These are phyloP conservation scores for Pogonomyrmex barbatus DNA, from an alignment of 1,140 invertebrate species.

Conservation along the genomic window DNA sequence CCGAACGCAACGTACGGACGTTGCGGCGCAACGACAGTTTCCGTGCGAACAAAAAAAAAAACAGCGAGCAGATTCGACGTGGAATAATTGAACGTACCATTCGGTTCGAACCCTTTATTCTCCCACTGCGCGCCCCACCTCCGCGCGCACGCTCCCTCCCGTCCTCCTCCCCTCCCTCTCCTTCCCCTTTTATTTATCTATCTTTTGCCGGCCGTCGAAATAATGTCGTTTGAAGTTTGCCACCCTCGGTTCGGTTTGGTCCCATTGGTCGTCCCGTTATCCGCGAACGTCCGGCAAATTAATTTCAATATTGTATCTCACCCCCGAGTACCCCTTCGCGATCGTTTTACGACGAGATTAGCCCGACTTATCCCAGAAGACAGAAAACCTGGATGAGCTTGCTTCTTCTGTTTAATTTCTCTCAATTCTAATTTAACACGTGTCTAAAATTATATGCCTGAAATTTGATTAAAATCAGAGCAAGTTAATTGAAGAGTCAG, in stretches of 20 bases:
- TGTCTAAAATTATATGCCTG: not conserved
- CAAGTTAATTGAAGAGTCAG: conserved; percentile 1
- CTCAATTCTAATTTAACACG: not conserved
- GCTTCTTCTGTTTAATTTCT: conserved; percentile 5
- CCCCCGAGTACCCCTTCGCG: not conserved
- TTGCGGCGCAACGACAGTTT: conserved; percentile 35
- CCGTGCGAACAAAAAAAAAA: conserved; percentile 59
- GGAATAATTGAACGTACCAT: conserved; percentile 66
- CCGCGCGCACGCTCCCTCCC: not conserved
- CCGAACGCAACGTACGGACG: not conserved
- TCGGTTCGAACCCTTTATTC: conserved; percentile 13
- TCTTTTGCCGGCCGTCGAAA: conserved; percentile 37
- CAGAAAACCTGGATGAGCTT: not conserved
- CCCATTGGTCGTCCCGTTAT: conserved; percentile 18
- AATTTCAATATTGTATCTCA: conserved; percentile 11
- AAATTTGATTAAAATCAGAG: not conserved
- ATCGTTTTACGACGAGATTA: not conserved
- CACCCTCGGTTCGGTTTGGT: not conserved
- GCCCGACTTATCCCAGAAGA: not conserved
- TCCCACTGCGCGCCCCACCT: not conserved
- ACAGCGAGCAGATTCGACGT: conserved; percentile 42
- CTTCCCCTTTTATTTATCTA: not conserved
- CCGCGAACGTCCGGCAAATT: conserved; percentile 19
- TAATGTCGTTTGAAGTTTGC: conserved; percentile 17
- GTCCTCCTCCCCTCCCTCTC: not conserved